Percentiles rank a stretch among this genome's conserved stretches.
Conservation (phyloP, 2,797 vertebrate genomes). For the Ctenopoma multispine region DNA sequence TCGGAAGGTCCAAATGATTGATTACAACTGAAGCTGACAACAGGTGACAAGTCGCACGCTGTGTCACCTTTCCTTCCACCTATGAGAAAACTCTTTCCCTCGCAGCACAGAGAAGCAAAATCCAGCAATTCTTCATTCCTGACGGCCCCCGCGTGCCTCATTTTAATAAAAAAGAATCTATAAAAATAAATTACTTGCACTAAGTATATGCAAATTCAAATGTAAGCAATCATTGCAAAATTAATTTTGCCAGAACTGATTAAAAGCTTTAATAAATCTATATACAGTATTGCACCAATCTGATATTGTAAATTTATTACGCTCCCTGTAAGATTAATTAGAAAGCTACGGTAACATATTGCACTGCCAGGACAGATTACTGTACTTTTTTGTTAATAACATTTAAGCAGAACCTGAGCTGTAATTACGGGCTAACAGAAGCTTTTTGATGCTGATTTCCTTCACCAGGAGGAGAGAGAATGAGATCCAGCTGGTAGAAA, state of each 20-base stretch:
- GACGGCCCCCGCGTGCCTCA: conserved; percentile 84
- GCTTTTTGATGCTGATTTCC: conserved; percentile 94
- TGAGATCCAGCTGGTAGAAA: conserved; percentile 68
- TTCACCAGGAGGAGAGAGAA: conserved; percentile 89
- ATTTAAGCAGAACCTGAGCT: conserved; percentile 97
- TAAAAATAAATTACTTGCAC: conserved; percentile 98
- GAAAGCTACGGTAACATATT: conserved; percentile 98
- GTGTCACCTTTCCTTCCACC: conserved; percentile 28
- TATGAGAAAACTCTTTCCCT: conserved; percentile 26
- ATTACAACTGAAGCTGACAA: background rate
- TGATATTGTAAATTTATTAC: conserved; percentile 99
- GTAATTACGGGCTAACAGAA: conserved; percentile 96
- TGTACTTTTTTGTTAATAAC: conserved; percentile 97
- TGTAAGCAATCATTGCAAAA: conserved; percentile 99
- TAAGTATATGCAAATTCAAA: conserved; percentile 99
- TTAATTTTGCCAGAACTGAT: conserved; percentile 99
- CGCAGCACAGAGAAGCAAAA: conserved; percentile 40
- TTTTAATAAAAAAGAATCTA: conserved; percentile 92
- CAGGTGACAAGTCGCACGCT: background rate
- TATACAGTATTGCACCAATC: conserved; percentile 98
- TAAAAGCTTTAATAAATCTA: conserved; percentile 99
- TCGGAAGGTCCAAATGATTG: background rate
- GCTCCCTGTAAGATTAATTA: conserved; percentile 99
- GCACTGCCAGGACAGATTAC: conserved; percentile 97
- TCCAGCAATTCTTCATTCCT: conserved; percentile 66